A percentile compares a stretch with the other conserved stretches of the same genome.
phyloP scores from a whole-genome alignment of 2,888 invertebrate species.

The Boloria selene region DNA sequence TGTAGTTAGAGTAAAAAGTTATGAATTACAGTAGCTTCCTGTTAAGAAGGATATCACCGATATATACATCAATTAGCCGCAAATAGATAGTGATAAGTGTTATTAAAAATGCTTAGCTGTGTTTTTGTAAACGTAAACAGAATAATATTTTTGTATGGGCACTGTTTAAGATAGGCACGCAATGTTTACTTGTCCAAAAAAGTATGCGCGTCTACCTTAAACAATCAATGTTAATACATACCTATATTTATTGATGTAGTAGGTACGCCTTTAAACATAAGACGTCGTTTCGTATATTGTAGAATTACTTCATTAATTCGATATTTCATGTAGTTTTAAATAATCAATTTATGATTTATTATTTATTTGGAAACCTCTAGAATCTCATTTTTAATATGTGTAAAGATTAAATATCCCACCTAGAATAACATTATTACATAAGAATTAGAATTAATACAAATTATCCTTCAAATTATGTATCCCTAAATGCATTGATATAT shows the following conservation, averaged over 20 bases:
- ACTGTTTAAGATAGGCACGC: constrained; percentile 46
- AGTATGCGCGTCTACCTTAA: constrained; percentile 18
- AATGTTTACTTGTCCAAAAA: constrained; percentile 21
- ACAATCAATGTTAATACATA: constrained; percentile 31
- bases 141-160: constrained; percentile 79
- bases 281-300: constrained; percentile 26
- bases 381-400: constrained; percentile 41
- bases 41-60: constrained; percentile 26
- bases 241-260: constrained; percentile 16
- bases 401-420: constrained; percentile 71
- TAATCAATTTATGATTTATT: constrained; percentile 26
- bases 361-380: constrained; percentile 23
- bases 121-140: constrained; percentile 69
- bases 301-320: constrained; percentile 28
- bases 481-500: constrained; percentile 17
- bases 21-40: constrained; percentile 29
- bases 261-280: constrained; percentile 22
- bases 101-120: constrained; percentile 63
- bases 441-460: constrained; percentile 53
- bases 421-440: constrained; percentile 72
- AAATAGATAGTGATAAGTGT: constrained; percentile 31
- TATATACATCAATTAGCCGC: constrained; percentile 33
- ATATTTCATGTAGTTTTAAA: constrained; percentile 27
- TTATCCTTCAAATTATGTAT: constrained; percentile 26
- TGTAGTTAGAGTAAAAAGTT: constrained; percentile 19